Conservation (phyloP, 2,797 vertebrate genomes). For the Miichthys miiuy region DNA sequence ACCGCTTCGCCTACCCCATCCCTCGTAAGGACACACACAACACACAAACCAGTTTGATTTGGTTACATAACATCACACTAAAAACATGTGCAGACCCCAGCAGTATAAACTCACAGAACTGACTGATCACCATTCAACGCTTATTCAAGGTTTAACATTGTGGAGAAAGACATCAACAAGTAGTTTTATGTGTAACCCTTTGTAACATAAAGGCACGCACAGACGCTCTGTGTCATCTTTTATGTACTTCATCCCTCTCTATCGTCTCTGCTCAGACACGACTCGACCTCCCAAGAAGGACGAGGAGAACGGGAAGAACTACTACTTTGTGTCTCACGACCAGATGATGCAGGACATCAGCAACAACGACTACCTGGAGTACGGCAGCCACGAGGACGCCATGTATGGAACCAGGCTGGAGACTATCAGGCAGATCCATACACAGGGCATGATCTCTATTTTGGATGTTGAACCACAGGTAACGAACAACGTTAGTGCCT, state of each 20-base stretch:
- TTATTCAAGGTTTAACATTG: not conserved
- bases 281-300: conserved; percentile 99
- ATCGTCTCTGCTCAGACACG: conserved; percentile 87
- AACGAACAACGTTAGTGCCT: not conserved
- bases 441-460: conserved; percentile 96
- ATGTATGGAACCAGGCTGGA: conserved; percentile 99
- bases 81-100: too few relatives aligned
- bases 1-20: conserved; percentile 98
- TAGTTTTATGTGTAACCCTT: too few relatives aligned
- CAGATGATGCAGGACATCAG: conserved; percentile 99
- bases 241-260: not conserved
- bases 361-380: conserved; percentile 99
- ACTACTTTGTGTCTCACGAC: conserved; percentile 98
- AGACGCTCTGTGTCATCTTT: not conserved
- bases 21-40: conserved; percentile 89
- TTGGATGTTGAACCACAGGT: conserved; percentile 98
- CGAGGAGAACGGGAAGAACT: conserved; percentile 99
- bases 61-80: too few relatives aligned
- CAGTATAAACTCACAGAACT: not conserved
- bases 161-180: not conserved
- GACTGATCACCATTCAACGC: not conserved
- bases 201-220: not conserved
- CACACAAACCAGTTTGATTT: not conserved
- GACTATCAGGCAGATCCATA: conserved; percentile 98
- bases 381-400: conserved; percentile 98